Evolutionary conservation across 2,113 vertebrate species (phyloP).

Genomic region (Copsychus sechellarum): DNA sequence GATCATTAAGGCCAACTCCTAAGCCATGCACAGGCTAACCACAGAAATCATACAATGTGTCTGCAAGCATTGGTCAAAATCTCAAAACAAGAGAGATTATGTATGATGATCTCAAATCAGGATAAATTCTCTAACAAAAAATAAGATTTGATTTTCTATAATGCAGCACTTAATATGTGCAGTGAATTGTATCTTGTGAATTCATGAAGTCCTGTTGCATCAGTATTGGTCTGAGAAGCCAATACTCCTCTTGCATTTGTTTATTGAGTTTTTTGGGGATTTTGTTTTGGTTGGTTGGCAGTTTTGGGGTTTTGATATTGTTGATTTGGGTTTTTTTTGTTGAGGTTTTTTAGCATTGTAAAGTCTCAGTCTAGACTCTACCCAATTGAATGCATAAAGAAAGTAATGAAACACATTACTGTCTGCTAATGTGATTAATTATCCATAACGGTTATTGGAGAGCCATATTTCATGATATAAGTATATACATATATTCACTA

Average conservation of each 20-base stretch:
- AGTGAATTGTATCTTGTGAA: not conserved
- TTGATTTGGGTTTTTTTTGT: not conserved
- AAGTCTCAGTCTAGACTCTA: not conserved
- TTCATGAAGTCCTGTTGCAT: not conserved
- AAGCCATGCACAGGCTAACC: not conserved
- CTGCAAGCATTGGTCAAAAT: not conserved
- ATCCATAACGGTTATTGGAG: not conserved
- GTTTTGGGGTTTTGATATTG: rapidly evolving
- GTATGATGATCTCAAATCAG: not conserved
- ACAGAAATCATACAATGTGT: not conserved
- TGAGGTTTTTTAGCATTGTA: not conserved
- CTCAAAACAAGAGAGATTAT: not conserved
- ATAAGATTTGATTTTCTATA: not conserved
- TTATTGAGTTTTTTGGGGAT: not conserved
- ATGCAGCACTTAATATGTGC: not conserved
- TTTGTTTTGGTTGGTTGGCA: not conserved
- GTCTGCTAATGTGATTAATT: slow-evolving; percentile 4
- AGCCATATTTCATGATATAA: not conserved
- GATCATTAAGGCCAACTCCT: not conserved
- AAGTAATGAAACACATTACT: not conserved
- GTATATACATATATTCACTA: not conserved
- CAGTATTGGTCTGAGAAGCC: not conserved
- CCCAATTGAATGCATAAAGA: not conserved
- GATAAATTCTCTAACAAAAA: not conserved
- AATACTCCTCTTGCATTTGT: not conserved